phyloP scores from a whole-genome alignment of 2,113 vertebrate species.

The Peromyscus leucopus region DNA sequence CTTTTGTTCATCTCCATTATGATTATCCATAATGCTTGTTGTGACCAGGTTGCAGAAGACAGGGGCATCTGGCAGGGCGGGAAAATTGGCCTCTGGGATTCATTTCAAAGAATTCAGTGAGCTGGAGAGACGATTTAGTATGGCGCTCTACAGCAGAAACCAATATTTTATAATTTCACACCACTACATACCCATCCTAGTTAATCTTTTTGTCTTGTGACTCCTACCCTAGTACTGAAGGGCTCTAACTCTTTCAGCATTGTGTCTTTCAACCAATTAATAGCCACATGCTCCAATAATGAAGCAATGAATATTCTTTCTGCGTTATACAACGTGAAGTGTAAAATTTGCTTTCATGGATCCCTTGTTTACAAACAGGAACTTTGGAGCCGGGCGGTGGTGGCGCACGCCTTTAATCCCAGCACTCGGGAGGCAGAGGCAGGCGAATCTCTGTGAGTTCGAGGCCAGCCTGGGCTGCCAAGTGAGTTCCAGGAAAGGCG shows the following conservation, averaged over 20 bases:
- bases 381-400: no score
- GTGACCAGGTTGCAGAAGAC: neutral
- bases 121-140: slow-evolving; percentile 44
- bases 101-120: slow-evolving; percentile 41
- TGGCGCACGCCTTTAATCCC: no score
- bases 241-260: neutral
- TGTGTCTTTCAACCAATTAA: slow-evolving; percentile 49
- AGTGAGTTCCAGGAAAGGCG: no score
- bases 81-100: slow-evolving; percentile 40
- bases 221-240: slow-evolving; percentile 29
- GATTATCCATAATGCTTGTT: neutral
- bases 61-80: slow-evolving; percentile 2
- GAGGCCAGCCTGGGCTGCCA: no score
- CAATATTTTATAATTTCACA: slow-evolving; percentile 49
- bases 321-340: neutral
- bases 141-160: slow-evolving; percentile 27
- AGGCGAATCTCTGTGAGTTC: no score
- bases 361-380: slow-evolving; percentile 48
- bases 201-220: slow-evolving; percentile 55
- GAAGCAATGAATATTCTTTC: neutral
- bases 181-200: neutral
- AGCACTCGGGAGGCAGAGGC: no score
- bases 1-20: slow-evolving; percentile 19
- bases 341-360: slow-evolving; percentile 38
- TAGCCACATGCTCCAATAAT: slow-evolving; percentile 11